phyloP scores from a whole-genome alignment of 2,113 vertebrate genomes.

The Coptodon bakossiorum region DNA sequence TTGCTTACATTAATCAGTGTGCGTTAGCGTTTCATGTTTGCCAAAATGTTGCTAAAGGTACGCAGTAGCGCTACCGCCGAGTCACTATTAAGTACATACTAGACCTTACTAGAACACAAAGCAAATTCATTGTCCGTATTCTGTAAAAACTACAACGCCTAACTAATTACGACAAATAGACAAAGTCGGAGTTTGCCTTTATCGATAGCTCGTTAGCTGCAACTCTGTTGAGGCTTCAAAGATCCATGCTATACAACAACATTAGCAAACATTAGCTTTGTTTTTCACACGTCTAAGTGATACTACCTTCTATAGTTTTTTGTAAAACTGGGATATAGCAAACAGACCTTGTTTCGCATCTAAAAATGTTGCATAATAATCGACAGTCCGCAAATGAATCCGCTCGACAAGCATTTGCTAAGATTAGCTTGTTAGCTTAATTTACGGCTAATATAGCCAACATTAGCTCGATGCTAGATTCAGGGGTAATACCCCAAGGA shows the following conservation, averaged over 20 bases:
- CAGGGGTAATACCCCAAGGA: neutral
- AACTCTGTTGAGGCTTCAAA: neutral
- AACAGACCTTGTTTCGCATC: neutral
- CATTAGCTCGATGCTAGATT: constrained; percentile 7
- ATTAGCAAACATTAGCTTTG: constrained; percentile 24
- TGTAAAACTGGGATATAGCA: neutral
- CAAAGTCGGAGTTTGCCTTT: neutral
- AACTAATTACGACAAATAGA: neutral
- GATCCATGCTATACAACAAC: neutral
- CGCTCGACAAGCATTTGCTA: neutral
- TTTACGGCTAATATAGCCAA: constrained; percentile 13
- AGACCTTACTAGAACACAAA: neutral
- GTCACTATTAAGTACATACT: neutral
- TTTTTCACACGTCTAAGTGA: neutral
- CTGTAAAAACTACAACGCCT: neutral
- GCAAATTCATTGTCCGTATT: neutral
- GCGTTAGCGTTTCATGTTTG: constrained; percentile 6
- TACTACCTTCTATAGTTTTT: neutral
- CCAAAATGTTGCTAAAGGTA: constrained; percentile 10
- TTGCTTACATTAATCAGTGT: neutral
- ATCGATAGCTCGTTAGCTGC: neutral
- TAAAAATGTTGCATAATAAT: neutral
- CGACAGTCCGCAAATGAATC: neutral
- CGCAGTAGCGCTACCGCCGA: neutral
- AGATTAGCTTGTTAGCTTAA: constrained; percentile 28